Evolutionary conservation across 2,888 invertebrate species (phyloP), one percentile per base, ranked within the genome.

Genomic region (Heteromurus nitidus): DNA sequence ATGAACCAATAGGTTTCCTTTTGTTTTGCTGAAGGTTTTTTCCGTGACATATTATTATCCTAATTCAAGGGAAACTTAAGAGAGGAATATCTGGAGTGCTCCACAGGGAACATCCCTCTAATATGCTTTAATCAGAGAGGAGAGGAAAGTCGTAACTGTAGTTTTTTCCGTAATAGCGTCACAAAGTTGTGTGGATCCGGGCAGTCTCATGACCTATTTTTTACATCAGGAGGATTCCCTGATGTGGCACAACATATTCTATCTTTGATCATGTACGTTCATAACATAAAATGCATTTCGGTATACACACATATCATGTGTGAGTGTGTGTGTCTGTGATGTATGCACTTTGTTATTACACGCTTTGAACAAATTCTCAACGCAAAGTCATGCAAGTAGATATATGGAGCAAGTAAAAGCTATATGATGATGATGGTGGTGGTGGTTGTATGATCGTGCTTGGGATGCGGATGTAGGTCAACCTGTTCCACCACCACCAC

Each of bases 131-230:
- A 47, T 50, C 44, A 68, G 30, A 58, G 22, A 53, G 60, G 30
- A 28, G 18, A 69, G 42, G 42, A 20, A 2, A 13, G 3, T 53
- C 16, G 60, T 60, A 60, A 60, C 60, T 60, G 60, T 60, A 28
- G 53, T 53, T 53, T 53, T 53, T 36, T 36, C 36, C 3, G 11
- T 31, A 62, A 24, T 31, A 30, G 31, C 62, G n/a, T 31, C 62
- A 62, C 31, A 75, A n/a, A 60, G 75, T 81, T 76, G 70, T n/a
- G n/a, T 82, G 81, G 81, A 82, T 82, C 81, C 76, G 81, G 81
- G 81, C 81, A 82, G 81, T 82, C 81, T 82, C 81, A 75, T 82
- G 81, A 82, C 81, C 81, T 69, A 82, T 82, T 76, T 73, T 74
- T 81, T 75, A 65, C 69, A 67, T 68, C 72, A 72, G n/a, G n/a